Conservation (phyloP, 2,888 invertebrate genomes). For the Colostygia pectinataria region DNA sequence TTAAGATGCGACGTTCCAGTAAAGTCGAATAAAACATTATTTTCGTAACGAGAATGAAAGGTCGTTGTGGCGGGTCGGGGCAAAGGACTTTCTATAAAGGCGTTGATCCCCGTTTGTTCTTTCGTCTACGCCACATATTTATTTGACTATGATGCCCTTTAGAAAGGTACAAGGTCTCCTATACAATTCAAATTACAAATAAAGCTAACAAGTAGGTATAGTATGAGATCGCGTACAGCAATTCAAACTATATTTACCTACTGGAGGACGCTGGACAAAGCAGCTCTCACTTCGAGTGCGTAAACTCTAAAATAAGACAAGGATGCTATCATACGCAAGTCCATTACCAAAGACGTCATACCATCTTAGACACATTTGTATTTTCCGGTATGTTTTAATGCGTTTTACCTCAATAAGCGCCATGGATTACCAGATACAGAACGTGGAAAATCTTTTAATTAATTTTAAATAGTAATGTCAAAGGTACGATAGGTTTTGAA, state of each 20-base stretch:
- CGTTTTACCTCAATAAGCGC: conserved; percentile 31
- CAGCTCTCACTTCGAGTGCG: conserved; percentile 15
- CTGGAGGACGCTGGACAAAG: background rate
- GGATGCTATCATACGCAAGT: conserved; percentile 40
- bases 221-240: no score
- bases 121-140: conserved; percentile 13
- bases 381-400: conserved; percentile 35
- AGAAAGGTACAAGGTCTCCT: conserved; percentile 4
- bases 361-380: conserved; percentile 31
- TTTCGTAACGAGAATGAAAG: conserved; percentile 9
- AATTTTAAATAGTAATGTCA: background rate
- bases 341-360: conserved; percentile 47
- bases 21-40: conserved; percentile 6
- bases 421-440: conserved; percentile 38
- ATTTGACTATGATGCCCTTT: conserved; percentile 9
- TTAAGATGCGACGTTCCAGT: background rate
- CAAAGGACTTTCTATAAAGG: conserved; percentile 18
- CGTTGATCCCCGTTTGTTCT: conserved; percentile 24
- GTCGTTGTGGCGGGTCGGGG: conserved; percentile 10
- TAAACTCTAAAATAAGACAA: conserved; percentile 40
- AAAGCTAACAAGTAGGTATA: no score
- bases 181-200: no score
- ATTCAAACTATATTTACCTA: background rate
- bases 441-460: conserved; percentile 32
- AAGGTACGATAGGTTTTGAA: no score